These are phyloP conservation scores for Amiota mariae DNA, from an alignment of 2,888 invertebrate genomes.

Conservation along the genomic window DNA sequence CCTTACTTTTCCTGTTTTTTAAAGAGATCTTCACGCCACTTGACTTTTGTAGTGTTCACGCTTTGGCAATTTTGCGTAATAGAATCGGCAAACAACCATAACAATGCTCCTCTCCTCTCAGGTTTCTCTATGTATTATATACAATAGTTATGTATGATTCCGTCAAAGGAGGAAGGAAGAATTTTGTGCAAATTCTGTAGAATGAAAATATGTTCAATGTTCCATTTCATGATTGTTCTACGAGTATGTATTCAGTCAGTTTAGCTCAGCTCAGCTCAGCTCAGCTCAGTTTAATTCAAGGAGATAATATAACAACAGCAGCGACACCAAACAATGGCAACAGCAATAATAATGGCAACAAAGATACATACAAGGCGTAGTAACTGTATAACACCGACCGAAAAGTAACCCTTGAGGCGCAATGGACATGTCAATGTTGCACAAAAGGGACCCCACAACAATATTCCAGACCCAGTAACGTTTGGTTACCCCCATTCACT, in stretches of 20 bases:
- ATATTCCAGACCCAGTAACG: neutral
- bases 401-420: conserved; percentile 61
- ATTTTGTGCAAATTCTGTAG: conserved; percentile 34
- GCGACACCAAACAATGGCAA: conserved; percentile 27
- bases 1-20: neutral
- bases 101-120: conserved; percentile 38
- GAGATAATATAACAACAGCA: neutral
- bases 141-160: no score
- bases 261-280: neutral
- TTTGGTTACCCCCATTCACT: no score
- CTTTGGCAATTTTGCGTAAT: conserved; percentile 57
- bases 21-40: conserved; percentile 65
- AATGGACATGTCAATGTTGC: conserved; percentile 70
- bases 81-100: neutral
- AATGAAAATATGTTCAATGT: conserved; percentile 21
- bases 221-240: no score
- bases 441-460: conserved; percentile 60
- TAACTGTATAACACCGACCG: conserved; percentile 55
- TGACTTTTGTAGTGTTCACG: conserved; percentile 69
- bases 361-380: conserved; percentile 16
- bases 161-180: neutral
- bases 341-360: conserved; percentile 35
- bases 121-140: neutral
- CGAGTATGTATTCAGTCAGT: neutral
- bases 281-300: neutral